phyloP scores from a whole-genome alignment of 2,797 vertebrate genomes.

The Xiphorhynchus erythropygius region DNA sequence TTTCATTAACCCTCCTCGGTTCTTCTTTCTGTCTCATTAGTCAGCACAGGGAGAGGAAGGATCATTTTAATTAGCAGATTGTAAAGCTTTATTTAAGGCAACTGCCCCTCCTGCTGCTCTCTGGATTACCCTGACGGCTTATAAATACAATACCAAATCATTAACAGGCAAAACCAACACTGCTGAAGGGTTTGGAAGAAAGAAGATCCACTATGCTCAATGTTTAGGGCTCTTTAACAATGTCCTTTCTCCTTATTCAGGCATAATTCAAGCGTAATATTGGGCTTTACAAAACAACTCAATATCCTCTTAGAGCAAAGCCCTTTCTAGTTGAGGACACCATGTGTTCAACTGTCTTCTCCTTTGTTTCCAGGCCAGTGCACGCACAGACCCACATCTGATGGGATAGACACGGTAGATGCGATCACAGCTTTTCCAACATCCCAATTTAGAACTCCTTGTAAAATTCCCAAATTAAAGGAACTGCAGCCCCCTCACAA shows the following conservation, averaged over 20 bases:
- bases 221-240: conserved; percentile 58
- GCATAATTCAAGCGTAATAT: conserved; percentile 67
- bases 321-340: conserved; percentile 28
- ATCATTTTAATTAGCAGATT: conserved; percentile 78
- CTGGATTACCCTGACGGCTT: conserved; percentile 69
- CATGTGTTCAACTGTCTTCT: conserved; percentile 38
- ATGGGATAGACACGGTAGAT: conserved; percentile 4
- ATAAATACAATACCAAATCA: conserved; percentile 71
- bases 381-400: conserved; percentile 8
- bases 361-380: conserved; percentile 27
- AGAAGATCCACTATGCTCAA: conserved; percentile 23
- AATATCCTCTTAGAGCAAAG: conserved; percentile 31
- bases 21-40: conserved; percentile 73
- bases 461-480: conserved; percentile 39
- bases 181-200: conserved; percentile 28
- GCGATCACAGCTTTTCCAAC: neutral
- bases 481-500: neutral
- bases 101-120: conserved; percentile 71
- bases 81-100: conserved; percentile 72
- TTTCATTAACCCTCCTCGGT: conserved; percentile 71
- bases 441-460: conserved; percentile 10
- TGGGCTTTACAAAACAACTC: conserved; percentile 65
- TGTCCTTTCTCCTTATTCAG: conserved; percentile 57
- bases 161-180: conserved; percentile 25
- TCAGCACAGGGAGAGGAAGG: conserved; percentile 64